Evolutionary conservation across 2,113 vertebrate species (phyloP).

Genomic region (Notothenia coriiceps): DNA sequence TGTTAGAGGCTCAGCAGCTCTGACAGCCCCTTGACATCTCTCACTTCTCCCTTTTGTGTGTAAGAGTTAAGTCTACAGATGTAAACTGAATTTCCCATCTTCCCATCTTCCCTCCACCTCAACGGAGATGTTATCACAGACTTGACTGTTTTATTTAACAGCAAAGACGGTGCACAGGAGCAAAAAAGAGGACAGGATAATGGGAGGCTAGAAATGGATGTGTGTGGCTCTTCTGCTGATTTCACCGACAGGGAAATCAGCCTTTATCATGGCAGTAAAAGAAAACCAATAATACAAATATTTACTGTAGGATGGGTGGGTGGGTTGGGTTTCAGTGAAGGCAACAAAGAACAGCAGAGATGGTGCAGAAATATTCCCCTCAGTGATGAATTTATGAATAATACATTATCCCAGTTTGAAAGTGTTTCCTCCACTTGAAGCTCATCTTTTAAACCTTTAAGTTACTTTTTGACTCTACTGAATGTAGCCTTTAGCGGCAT

Average conservation of each 20-base stretch:
- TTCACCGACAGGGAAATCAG: constrained; percentile 24
- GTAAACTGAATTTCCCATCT: constrained; percentile 51
- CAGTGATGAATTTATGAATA: constrained; percentile 55
- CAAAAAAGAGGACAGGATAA: constrained; percentile 1
- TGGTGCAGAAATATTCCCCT: constrained; percentile 38
- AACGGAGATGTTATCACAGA: constrained; percentile 47
- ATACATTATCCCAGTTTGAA: constrained; percentile 50
- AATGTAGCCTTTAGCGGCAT: constrained; percentile 36
- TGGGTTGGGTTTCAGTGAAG: constrained; percentile 10
- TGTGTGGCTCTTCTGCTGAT: constrained; percentile 27
- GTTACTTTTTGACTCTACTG: constrained; percentile 29
- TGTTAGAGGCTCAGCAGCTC: constrained; percentile 30
- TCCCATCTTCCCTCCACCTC: constrained; percentile 21
- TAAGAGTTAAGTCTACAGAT: constrained; percentile 57
- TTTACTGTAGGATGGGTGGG: not conserved
- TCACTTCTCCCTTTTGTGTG: constrained; percentile 35
- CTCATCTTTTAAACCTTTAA: constrained; percentile 46
- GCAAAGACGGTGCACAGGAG: not conserved
- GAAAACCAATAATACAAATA: not conserved
- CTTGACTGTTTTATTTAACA: constrained; percentile 59
- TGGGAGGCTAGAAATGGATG: not conserved
- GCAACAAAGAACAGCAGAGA: constrained; percentile 33
- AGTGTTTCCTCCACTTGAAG: constrained; percentile 49
- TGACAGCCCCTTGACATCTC: constrained; percentile 39
- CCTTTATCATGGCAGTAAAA: not conserved